Conservation (phyloP, 2,888 invertebrate species). For the Timandra comae region DNA sequence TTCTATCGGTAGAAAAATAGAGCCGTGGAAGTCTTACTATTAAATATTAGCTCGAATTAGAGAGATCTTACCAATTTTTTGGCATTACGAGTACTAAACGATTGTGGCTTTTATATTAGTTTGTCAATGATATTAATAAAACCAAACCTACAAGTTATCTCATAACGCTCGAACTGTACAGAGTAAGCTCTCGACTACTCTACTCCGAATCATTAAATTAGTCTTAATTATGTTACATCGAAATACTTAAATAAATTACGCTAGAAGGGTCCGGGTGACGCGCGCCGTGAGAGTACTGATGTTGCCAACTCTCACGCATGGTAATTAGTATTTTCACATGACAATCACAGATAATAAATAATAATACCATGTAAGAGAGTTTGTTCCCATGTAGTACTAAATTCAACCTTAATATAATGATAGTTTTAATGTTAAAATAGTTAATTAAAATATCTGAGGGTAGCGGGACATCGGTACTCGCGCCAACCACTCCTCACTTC, state of each 20-base stretch:
- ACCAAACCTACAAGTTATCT: no score
- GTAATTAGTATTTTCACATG: slow-evolving; percentile 1
- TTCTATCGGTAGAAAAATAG: slow-evolving; percentile 62
- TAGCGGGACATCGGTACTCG: slow-evolving; percentile 1
- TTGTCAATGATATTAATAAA: slow-evolving; percentile 8
- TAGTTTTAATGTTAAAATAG: slow-evolving; percentile 13
- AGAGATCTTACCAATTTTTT: slow-evolving; percentile 13
- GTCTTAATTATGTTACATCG: slow-evolving; percentile 46
- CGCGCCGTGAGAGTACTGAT: slow-evolving; percentile 12
- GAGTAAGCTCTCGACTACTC: no score
- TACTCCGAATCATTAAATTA: slow-evolving; percentile 15
- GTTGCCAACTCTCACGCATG: neutral
- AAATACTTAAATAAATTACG: slow-evolving; percentile 35
- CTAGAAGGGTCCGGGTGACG: slow-evolving; percentile 24
- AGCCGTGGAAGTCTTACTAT: slow-evolving; percentile 41
- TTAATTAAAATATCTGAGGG: slow-evolving; percentile 11
- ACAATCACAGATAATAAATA: neutral
- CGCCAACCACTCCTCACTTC: slow-evolving; percentile 4
- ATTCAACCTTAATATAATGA: slow-evolving; percentile 19
- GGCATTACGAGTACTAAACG: slow-evolving; percentile 23
- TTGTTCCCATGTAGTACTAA: slow-evolving; percentile 8
- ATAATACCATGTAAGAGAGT: slow-evolving; percentile 2
- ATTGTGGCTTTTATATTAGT: no score
- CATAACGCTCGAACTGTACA: slow-evolving; percentile 12
- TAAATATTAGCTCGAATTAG: slow-evolving; percentile 35